phyloP scores from a whole-genome alignment of 2,797 vertebrate species.

The Coendou prehensilis region DNA sequence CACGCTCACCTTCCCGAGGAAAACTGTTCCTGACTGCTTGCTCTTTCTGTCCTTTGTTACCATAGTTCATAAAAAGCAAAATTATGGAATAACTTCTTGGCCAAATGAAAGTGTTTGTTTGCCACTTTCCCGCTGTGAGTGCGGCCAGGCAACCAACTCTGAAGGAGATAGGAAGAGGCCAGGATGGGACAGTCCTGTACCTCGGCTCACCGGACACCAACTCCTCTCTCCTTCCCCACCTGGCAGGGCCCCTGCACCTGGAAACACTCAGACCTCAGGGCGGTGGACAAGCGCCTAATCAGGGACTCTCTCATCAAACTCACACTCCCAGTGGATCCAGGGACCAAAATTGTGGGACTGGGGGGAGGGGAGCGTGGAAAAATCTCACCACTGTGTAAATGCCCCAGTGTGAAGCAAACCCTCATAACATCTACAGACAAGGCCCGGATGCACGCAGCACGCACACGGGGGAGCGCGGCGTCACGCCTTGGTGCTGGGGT shows the following conservation, averaged over 20 bases:
- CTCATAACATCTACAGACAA: too few relatives aligned
- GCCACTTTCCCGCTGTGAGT: not conserved
- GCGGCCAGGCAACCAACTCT: not conserved
- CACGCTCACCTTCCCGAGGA: not conserved
- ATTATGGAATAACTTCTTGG: not conserved
- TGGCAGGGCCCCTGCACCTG: not conserved
- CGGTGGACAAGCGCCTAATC: not conserved
- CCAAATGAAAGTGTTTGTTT: not conserved
- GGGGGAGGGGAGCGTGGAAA: not conserved
- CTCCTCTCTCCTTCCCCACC: not conserved
- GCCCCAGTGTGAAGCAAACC: not conserved
- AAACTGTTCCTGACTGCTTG: not conserved
- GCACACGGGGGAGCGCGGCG: too few relatives aligned
- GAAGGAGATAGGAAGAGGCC: not conserved
- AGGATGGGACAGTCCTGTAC: not conserved
- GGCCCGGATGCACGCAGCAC: not conserved
- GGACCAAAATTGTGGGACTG: not conserved
- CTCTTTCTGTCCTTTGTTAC: too few relatives aligned
- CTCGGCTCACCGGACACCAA: not conserved
- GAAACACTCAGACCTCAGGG: not conserved
- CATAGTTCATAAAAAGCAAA: not conserved
- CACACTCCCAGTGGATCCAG: not conserved
- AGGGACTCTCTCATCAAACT: not conserved
- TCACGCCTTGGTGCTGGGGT: rapidly evolving
- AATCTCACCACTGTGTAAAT: rapidly evolving